These are phyloP conservation scores for Dynastes tityus DNA, from an alignment of 2,888 invertebrate genomes.

Conservation along the genomic window DNA sequence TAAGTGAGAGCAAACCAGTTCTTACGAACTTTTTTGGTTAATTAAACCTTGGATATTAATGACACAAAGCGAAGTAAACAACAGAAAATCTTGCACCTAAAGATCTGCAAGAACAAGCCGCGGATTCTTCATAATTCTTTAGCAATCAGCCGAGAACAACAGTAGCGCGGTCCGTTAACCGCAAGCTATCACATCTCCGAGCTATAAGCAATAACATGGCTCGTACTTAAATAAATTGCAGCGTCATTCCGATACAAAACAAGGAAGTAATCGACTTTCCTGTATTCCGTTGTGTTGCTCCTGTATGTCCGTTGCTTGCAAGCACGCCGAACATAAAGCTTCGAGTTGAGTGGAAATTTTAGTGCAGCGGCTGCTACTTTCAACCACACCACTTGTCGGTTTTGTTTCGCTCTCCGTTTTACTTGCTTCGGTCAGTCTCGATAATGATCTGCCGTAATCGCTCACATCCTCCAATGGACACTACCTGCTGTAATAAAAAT, in stretches of 20 bases:
- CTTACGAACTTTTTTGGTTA: not conserved
- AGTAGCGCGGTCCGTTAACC: constrained; percentile 16
- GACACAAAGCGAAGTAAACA: not conserved
- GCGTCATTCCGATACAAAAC: constrained; percentile 44
- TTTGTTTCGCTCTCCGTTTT: constrained; percentile 30
- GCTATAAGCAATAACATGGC: constrained; percentile 38
- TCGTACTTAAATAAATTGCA: constrained; percentile 37
- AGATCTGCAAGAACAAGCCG: not conserved
- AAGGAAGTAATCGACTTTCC: constrained; percentile 40
- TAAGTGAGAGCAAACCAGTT: no score
- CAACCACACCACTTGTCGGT: constrained; percentile 17
- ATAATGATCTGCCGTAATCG: constrained; percentile 39
- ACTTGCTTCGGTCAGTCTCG: constrained; percentile 36
- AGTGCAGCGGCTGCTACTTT: constrained; percentile 14
- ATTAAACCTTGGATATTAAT: not conserved
- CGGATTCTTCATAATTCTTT: constrained; percentile 23
- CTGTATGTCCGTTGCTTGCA: constrained; percentile 7
- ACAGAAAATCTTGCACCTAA: not conserved
- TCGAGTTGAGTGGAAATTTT: constrained; percentile 35
- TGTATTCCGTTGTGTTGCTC: not conserved
- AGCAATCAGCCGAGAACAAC: constrained; percentile 32
- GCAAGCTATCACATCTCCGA: constrained; percentile 28
- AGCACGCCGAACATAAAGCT: constrained; percentile 13
- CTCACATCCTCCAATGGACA: constrained; percentile 29
- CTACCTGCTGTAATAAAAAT: constrained; percentile 21